Percentiles rank a stretch among this genome's conserved stretches.
Conservation (phyloP, 2,113 vertebrate species). For the Trochalopteron elliotii region DNA sequence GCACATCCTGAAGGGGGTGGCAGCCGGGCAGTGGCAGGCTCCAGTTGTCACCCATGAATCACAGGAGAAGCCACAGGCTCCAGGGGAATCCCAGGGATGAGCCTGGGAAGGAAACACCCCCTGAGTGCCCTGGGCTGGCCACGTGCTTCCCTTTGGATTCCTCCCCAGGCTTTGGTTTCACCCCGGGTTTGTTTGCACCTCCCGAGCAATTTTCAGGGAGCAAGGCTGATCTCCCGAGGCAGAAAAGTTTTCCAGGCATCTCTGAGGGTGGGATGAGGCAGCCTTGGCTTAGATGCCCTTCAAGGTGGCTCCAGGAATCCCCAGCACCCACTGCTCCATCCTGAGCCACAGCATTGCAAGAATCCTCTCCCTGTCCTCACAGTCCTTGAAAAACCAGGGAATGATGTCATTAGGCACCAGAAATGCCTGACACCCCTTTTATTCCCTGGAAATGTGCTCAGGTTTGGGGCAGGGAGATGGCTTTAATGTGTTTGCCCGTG, state of each 20-base stretch:
- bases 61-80: not conserved
- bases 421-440: not conserved
- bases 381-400: not conserved
- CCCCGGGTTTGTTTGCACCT: not conserved
- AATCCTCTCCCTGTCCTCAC: not conserved
- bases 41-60: slow-evolving; percentile 43
- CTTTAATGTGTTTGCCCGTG: not conserved
- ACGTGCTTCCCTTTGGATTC: not conserved
- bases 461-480: not conserved
- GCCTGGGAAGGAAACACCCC: not conserved
- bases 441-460: not conserved
- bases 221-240: not conserved
- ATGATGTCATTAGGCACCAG: not conserved
- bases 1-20: not conserved
- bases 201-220: not conserved
- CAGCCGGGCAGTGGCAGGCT: not conserved
- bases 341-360: not conserved
- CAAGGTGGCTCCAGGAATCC: not conserved
- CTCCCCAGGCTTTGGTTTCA: not conserved
- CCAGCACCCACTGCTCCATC: not conserved
- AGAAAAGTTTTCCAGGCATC: not conserved
- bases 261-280: not conserved
- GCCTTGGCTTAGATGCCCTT: not conserved
- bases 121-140: not conserved
- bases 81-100: slow-evolving; percentile 25